phyloP scores from a whole-genome alignment of 2,797 vertebrate species.

The Dicrostonyx torquatus region DNA sequence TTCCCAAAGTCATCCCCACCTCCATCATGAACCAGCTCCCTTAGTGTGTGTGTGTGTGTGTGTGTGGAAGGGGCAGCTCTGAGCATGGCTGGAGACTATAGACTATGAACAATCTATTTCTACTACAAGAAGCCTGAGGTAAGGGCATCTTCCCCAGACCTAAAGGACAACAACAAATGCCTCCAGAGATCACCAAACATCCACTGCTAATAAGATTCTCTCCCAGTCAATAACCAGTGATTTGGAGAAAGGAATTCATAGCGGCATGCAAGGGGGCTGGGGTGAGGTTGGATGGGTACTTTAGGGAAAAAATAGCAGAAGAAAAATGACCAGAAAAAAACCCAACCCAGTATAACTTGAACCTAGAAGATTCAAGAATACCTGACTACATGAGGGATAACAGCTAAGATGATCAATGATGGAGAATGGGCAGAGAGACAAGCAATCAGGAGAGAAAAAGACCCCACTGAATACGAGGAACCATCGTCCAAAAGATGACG shows the following conservation, averaged over 20 bases:
- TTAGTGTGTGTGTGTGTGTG: rapidly evolving
- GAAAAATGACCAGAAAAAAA: background rate
- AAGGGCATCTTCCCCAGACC: background rate
- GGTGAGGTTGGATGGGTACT: no score
- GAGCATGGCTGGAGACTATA: rapidly evolving
- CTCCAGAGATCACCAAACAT: background rate
- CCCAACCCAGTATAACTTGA: background rate
- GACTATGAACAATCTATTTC: no score
- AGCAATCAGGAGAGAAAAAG: background rate
- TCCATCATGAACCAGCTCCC: background rate
- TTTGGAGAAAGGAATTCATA: background rate
- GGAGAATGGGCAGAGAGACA: background rate
- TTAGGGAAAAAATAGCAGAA: background rate
- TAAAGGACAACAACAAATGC: background rate
- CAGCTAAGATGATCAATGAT: background rate
- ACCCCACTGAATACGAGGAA: background rate
- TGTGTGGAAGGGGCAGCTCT: rapidly evolving
- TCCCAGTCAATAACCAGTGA: background rate
- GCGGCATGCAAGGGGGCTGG: background rate
- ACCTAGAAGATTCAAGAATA: background rate
- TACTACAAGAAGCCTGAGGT: background rate
- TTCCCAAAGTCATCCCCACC: background rate
- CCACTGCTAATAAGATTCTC: background rate
- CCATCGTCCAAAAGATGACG: background rate
- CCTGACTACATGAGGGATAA: background rate